Evolutionary conservation across 2,797 vertebrate genomes (phyloP), one percentile per base, ranked within the genome.

Genomic region (Eremophila alpestris): DNA sequence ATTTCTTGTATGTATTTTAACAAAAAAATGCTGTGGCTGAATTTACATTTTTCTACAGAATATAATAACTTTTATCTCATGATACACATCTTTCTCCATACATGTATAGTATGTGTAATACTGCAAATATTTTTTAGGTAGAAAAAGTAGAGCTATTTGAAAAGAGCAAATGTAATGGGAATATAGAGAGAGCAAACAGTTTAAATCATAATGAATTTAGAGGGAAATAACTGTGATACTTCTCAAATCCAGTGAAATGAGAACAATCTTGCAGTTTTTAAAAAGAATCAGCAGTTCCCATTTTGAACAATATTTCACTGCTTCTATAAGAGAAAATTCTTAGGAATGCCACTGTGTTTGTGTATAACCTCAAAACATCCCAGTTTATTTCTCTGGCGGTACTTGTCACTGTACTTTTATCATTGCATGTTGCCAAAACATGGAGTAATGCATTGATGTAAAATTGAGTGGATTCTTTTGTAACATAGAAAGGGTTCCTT

Each of bases 351-450:
- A 7, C 56, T 38, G 60, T 32, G 22, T 13, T 81, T 70, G 11
- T 60, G 20, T 84, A 7, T 43, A 63, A 52, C 10, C 13, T 91
- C 30, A 79, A 90, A 93, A 94, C 71, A 55, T 83, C 64, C 83
- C 83, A 93, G 70, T 90, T 91, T 94, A 59, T 94, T 93, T 88
- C 93, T 82, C 16, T 5, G 82, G 30, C 23, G 80, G 5, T 95
- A 92, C 89, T 96, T 95, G 89, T 70, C 70, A 41, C 91, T 94
- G 78, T 95, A 58, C 88, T 93, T 94, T 92, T 90, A 95, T 92
- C 63, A 83, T 88, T 92, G 65, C 32, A 51, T 86, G 60, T 95
- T 96, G 89, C 87, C 94, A 93, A 88, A 94, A 89, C 64, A 78
- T 52, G 40, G 71, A 87, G 46, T 83, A 43, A 81, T 87, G 78